Percentiles rank a stretch among this genome's conserved stretches.
phyloP scores from a whole-genome alignment of 2,888 invertebrate species.

The Nomada goodeniana region DNA sequence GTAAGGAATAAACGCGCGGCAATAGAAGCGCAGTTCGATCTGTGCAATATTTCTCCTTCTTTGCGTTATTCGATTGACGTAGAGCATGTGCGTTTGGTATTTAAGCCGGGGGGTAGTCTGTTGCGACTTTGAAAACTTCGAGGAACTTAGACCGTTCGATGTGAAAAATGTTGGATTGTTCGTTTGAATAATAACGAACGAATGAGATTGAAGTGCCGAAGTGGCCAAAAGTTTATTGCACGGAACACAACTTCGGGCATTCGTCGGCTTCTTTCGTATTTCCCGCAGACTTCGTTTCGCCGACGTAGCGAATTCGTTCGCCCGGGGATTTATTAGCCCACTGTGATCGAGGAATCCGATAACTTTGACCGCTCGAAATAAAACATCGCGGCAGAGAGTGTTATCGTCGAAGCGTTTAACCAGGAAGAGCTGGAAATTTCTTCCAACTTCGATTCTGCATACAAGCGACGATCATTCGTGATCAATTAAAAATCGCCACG shows the following conservation, averaged over 20 bases:
- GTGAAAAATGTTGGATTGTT: no score
- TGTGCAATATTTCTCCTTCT: background rate
- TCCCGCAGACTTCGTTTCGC: background rate
- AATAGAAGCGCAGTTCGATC: background rate
- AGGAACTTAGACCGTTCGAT: no score
- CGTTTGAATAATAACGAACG: background rate
- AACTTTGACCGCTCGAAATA: no score
- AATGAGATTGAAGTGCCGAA: no score
- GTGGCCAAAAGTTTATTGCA: background rate
- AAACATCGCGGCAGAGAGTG: background rate
- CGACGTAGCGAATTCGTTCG: conserved; percentile 1
- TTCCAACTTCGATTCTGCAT: background rate
- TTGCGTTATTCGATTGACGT: no score
- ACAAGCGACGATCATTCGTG: background rate
- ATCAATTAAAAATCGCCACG: background rate
- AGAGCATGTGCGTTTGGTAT: no score
- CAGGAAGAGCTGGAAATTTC: background rate
- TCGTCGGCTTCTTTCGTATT: background rate
- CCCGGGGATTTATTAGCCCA: background rate
- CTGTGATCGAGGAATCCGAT: background rate
- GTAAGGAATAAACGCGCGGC: conserved; percentile 72
- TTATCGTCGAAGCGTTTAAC: background rate
- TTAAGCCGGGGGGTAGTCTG: background rate
- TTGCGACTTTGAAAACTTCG: background rate
- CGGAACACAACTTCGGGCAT: background rate